Percentiles rank a stretch among this genome's conserved stretches.
Evolutionary conservation across 2,113 vertebrate genomes (phyloP).

Genomic region (Toxotes chatareus): DNA sequence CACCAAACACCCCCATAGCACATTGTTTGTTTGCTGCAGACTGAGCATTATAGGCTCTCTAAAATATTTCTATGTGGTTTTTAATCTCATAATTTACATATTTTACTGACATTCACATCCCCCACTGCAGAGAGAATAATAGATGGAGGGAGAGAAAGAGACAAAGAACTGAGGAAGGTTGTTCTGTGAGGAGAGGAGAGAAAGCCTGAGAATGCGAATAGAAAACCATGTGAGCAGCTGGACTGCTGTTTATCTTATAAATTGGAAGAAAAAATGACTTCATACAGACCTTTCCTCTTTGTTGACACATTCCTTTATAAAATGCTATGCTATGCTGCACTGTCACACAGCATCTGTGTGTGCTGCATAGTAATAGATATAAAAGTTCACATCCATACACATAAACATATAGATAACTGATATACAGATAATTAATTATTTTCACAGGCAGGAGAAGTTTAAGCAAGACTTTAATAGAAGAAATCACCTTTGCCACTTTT

Average conservation of each 20-base stretch:
- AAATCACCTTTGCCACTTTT: not conserved
- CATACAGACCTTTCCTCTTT: not conserved
- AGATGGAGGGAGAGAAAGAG: not conserved
- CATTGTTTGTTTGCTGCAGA: constrained; percentile 13
- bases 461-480: not conserved
- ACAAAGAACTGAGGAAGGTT: constrained; percentile 22
- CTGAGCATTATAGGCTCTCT: not conserved
- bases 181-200: not conserved
- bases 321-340: not conserved
- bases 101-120: constrained; percentile 29
- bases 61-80: constrained; percentile 9
- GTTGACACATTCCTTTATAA: constrained; percentile 8
- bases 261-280: constrained; percentile 9
- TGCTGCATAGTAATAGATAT: not conserved
- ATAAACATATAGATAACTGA: not conserved
- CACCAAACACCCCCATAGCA: not conserved
- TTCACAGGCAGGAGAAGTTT: not conserved
- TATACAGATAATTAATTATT: not conserved
- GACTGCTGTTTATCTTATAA: constrained; percentile 12
- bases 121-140: constrained; percentile 28
- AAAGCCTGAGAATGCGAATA: constrained; percentile 6
- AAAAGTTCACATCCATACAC: not conserved
- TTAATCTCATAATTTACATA: constrained; percentile 40
- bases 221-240: constrained; percentile 11
- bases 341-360: not conserved